A percentile compares a stretch with the other conserved stretches of the same genome.
Conservation (phyloP, 2,888 invertebrate species). For the Brenthis ino region DNA sequence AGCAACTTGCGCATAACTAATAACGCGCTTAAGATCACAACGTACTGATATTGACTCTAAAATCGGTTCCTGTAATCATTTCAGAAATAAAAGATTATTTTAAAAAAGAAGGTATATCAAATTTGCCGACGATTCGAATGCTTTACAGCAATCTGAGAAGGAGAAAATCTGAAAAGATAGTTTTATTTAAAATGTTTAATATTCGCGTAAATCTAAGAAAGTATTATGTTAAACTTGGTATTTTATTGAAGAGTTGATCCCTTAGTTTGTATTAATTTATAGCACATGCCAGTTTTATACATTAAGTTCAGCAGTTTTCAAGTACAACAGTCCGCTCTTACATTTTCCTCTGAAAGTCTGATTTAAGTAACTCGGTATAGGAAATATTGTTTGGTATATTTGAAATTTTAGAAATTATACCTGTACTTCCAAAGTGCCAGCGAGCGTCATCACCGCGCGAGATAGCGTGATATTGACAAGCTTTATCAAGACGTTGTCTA, state of each 20-base stretch:
- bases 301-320: no score
- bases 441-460: conserved; percentile 87
- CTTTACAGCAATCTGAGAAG: no score
- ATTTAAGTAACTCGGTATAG: background rate
- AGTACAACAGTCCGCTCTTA: no score
- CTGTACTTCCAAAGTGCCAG: conserved; percentile 88
- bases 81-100: background rate
- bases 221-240: no score
- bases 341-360: no score
- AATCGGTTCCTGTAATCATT: conserved; percentile 83
- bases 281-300: no score
- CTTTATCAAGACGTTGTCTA: conserved; percentile 88
- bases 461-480: conserved; percentile 86
- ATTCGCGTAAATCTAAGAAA: no score
- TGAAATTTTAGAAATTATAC: conserved; percentile 53
- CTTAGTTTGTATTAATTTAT: no score
- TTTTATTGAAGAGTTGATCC: no score
- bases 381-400: background rate
- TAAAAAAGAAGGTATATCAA: background rate
- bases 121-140: background rate
- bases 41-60: conserved; percentile 88
- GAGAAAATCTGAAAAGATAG: no score
- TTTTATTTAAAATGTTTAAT: no score
- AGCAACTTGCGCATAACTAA: conserved; percentile 57
- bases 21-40: conserved; percentile 86